Percentiles rank a stretch among this genome's conserved stretches.
phyloP scores from a whole-genome alignment of 2,113 vertebrate species.

The Aptenodytes patagonicus region DNA sequence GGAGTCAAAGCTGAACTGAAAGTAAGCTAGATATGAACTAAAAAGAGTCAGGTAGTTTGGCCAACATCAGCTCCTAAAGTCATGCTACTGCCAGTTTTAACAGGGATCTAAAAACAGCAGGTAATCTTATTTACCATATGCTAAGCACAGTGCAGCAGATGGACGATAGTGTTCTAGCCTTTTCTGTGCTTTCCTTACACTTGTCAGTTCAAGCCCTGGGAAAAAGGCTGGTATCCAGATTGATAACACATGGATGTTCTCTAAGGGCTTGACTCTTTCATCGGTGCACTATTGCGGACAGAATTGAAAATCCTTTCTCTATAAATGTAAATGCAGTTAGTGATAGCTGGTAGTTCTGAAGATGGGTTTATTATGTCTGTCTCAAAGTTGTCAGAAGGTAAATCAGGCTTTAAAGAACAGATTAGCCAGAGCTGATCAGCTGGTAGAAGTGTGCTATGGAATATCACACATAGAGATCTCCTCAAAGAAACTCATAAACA shows the following conservation, averaged over 20 bases:
- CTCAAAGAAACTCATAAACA: not conserved
- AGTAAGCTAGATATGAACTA: not conserved
- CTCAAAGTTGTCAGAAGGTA: not conserved
- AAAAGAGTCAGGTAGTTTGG: not conserved
- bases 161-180: not conserved
- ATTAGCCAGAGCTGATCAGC: not conserved
- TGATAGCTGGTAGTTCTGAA: not conserved
- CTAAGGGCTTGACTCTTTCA: conserved; percentile 34
- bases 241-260: conserved; percentile 26
- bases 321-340: not conserved
- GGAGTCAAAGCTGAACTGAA: not conserved
- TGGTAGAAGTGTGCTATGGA: not conserved
- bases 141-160: not conserved
- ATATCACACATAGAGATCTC: not conserved
- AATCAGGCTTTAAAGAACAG: not conserved
- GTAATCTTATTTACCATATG: conserved; percentile 44
- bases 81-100: not conserved
- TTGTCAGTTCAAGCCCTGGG: conserved; percentile 17
- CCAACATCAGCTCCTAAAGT: not conserved
- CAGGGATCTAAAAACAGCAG: conserved; percentile 34
- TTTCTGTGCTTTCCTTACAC: conserved; percentile 44
- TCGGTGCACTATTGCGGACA: not conserved
- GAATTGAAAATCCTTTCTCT: not conserved
- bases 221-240: conserved; percentile 27
- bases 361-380: not conserved